phyloP scores from a whole-genome alignment of 2,888 invertebrate species.

The Monochamus alternatus region DNA sequence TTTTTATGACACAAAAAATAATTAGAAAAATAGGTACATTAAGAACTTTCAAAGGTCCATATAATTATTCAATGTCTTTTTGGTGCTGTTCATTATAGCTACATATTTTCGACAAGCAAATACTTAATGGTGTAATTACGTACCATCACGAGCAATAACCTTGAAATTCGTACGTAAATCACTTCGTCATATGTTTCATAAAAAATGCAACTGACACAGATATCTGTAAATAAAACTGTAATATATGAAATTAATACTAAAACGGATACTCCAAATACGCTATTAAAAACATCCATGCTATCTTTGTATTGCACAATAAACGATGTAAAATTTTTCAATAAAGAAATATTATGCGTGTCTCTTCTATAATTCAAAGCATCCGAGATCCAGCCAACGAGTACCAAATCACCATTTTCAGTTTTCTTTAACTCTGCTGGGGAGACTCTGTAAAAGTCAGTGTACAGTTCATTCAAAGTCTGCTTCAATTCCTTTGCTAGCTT shows the following conservation, averaged over 20 bases:
- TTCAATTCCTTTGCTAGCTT: conserved; percentile 9
- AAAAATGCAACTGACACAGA: not conserved
- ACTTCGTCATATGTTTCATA: not conserved
- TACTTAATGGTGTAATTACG: not conserved
- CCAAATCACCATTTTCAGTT: conserved; percentile 40
- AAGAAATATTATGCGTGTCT: conserved; percentile 13
- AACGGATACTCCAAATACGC: conserved; percentile 21
- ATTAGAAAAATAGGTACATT: too few species aligned
- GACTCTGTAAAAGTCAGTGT: conserved; percentile 40
- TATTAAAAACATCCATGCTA: conserved; percentile 36
- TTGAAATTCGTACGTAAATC: conserved; percentile 5
- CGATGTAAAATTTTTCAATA: conserved; percentile 20
- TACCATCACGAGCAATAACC: conserved; percentile 32
- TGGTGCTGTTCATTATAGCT: too few species aligned
- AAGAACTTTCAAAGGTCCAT: too few species aligned
- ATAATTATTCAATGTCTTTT: too few species aligned
- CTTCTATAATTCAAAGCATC: conserved; percentile 33
- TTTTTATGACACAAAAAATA: too few species aligned
- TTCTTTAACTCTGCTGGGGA: conserved; percentile 44
- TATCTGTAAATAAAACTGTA: conserved; percentile 19
- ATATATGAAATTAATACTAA: conserved; percentile 17
- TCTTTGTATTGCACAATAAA: conserved; percentile 13
- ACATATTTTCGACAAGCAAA: too few species aligned
- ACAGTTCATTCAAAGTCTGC: conserved; percentile 23
- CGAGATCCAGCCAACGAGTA: conserved; percentile 43